These are phyloP conservation scores for Drosophila neonasuta DNA, from an alignment of 2,888 invertebrate species.

Conservation along the genomic window DNA sequence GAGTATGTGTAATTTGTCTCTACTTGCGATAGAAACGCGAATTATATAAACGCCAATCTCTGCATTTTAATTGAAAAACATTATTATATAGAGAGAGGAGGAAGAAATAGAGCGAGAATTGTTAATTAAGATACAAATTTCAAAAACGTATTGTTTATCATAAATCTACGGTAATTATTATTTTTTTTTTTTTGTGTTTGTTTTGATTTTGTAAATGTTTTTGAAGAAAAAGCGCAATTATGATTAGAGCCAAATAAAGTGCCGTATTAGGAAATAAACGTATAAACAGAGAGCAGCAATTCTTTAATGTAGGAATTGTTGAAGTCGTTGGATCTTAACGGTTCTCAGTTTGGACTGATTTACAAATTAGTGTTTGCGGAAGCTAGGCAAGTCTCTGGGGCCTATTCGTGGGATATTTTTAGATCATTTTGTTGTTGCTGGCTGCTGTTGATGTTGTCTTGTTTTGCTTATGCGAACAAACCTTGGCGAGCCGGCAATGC, in stretches of 20 bases:
- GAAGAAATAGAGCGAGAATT: conserved; percentile 65
- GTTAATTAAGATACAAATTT: conserved; percentile 55
- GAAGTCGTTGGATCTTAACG: conserved; percentile 2
- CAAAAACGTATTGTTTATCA: conserved; percentile 16
- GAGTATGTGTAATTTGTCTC: conserved; percentile 36
- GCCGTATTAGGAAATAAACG: conserved; percentile 4
- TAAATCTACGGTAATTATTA: conserved; percentile 21
- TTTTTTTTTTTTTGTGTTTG: neutral
- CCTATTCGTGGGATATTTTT: conserved; percentile 20
- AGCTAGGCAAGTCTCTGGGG: conserved; percentile 29
- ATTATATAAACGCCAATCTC: conserved; percentile 82
- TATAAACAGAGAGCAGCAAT: neutral
- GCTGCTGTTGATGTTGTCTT: conserved; percentile 43
- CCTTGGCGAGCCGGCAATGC: conserved; percentile 81
- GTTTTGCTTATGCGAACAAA: conserved; percentile 76
- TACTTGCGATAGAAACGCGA: conserved; percentile 80
- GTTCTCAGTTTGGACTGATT: neutral
- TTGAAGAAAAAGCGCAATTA: conserved; percentile 7
- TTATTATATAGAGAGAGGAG: conserved; percentile 40
- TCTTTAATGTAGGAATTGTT: neutral
- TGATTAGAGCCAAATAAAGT: conserved; percentile 32
- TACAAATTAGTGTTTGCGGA: neutral
- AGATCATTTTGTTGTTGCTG: conserved; percentile 23
- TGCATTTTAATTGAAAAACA: conserved; percentile 67
- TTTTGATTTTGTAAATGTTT: conserved; percentile 1